Percentiles rank a stretch among this genome's conserved stretches.
These are phyloP conservation scores for Eulemur mongoz DNA, from an alignment of 2,797 vertebrate species.

Conservation along the genomic window DNA sequence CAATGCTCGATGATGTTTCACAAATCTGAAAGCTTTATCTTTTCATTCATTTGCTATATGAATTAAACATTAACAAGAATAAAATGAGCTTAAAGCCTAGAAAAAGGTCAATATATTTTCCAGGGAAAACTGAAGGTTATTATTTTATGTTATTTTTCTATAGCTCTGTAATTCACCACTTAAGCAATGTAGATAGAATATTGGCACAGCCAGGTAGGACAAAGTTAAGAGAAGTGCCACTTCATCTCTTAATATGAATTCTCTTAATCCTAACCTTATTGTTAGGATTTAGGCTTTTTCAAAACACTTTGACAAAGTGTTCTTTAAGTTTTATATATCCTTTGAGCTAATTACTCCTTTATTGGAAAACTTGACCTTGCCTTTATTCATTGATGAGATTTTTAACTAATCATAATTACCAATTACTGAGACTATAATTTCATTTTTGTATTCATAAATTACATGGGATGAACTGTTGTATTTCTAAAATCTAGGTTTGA, in stretches of 20 bases:
- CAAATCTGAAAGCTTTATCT: conserved; percentile 24
- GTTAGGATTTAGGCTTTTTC: not conserved
- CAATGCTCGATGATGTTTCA: conserved; percentile 11
- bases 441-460: not conserved
- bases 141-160: conserved; percentile 28
- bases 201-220: not conserved
- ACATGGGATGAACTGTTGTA: not conserved
- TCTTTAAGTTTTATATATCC: conserved; percentile 54
- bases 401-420: not conserved
- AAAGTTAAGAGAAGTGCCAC: conserved; percentile 48
- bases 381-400: conserved; percentile 33
- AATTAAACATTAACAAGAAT: conserved; percentile 68
- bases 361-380: conserved; percentile 43
- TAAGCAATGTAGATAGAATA: conserved; percentile 58
- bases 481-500: conserved; percentile 11
- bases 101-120: conserved; percentile 53
- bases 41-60: conserved; percentile 59
- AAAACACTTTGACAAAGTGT: not conserved
- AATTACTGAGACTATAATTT: conserved; percentile 35
- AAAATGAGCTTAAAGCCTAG: conserved; percentile 51
- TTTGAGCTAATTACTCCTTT: conserved; percentile 53
- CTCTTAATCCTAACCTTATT: not conserved
- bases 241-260: conserved; percentile 61
- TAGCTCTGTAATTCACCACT: conserved; percentile 33
- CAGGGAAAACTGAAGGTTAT: conserved; percentile 9